Evolutionary conservation across 2,113 vertebrate genomes (phyloP).

Genomic region (Tragelaphus strepsiceros): DNA sequence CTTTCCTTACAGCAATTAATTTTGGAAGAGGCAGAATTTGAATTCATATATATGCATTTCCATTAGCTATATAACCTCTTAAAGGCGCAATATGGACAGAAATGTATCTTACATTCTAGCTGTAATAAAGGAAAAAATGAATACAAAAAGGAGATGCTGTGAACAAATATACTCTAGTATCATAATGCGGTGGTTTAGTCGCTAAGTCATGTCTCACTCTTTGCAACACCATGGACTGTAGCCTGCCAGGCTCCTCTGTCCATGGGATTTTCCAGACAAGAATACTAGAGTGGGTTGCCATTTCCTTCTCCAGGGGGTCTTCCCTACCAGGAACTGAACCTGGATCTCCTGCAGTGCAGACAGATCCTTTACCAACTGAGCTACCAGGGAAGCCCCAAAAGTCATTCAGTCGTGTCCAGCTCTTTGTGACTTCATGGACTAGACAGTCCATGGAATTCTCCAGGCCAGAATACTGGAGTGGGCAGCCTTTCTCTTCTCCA

Average conservation of each 20-base stretch:
- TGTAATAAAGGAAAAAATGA: neutral
- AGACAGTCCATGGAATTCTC: neutral
- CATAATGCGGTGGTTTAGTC: neutral
- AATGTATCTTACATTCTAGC: neutral
- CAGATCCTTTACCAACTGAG: neutral
- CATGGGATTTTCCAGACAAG: neutral
- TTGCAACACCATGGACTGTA: neutral
- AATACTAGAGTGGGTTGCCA: neutral
- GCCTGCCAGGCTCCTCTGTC: neutral
- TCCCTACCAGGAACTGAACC: neutral
- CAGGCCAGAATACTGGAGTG: neutral
- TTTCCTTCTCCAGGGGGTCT: neutral
- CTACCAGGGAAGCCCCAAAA: neutral
- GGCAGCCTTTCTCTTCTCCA: neutral
- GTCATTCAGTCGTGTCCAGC: neutral
- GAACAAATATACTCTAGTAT: neutral
- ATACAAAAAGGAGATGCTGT: neutral
- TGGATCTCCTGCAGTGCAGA: neutral
- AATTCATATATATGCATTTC: neutral
- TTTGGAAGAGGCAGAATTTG: conserved; percentile 20
- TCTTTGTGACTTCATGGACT: neutral
- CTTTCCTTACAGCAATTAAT: neutral
- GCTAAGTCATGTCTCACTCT: neutral
- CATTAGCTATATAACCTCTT: conserved; percentile 1
- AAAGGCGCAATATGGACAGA: neutral